A percentile compares a stretch with the other conserved stretches of the same genome.
These are phyloP conservation scores for Parthenolecanium corni DNA, from an alignment of 2,888 invertebrate genomes.

Conservation along the genomic window DNA sequence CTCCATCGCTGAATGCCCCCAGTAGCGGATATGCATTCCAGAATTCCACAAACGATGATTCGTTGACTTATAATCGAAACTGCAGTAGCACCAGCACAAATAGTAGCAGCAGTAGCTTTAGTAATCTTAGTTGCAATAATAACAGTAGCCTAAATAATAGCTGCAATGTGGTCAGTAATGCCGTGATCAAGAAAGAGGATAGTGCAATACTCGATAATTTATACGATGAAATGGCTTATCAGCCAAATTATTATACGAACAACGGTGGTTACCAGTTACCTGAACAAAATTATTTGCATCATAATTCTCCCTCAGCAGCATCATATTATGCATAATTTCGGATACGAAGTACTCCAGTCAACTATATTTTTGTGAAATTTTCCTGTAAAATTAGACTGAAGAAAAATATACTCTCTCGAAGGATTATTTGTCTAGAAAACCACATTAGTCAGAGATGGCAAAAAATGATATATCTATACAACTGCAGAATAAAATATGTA, in stretches of 20 bases:
- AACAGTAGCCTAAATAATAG: not conserved
- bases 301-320: not conserved
- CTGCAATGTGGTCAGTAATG: constrained; percentile 7
- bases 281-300: constrained; percentile 8
- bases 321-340: constrained; percentile 10
- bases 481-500: no score
- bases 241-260: constrained; percentile 19
- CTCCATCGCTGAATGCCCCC: constrained; percentile 1
- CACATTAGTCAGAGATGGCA: no score
- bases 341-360: no score
- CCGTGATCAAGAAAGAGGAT: constrained; percentile 17
- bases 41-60: not conserved
- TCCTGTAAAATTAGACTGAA: no score
- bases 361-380: no score
- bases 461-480: no score
- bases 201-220: constrained; percentile 9
- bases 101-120: constrained; percentile 1
- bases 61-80: constrained; percentile 7
- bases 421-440: no score
- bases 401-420: no score
- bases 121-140: constrained; percentile 10
- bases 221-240: constrained; percentile 17
- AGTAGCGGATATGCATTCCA: not conserved
- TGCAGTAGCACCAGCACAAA: constrained; percentile 22
- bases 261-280: constrained; percentile 17